Base-by-base conservation (phyloP, 2,797 vertebrate genomes). In the Ptychadena robeensis region DNA sequence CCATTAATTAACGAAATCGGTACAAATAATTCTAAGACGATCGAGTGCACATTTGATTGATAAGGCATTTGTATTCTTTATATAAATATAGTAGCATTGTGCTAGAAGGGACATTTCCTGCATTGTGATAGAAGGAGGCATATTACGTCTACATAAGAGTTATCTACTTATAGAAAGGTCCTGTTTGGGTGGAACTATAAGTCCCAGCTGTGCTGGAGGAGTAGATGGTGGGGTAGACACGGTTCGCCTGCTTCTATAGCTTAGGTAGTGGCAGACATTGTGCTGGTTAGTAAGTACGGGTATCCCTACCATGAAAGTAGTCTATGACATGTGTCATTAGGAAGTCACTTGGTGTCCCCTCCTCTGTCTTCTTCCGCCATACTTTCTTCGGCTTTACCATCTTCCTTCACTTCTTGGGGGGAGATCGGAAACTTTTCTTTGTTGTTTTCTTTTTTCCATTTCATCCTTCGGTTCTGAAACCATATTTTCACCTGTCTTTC, bases 371-470 rank as follows among this genome's bases (percentile, higher is more conserved):
- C 85, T 34, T 79, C 69, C 38, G 91, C 88, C 83, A 91, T 89
- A 78, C 88, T 89, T 85, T 85, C 87, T 91, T 93, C 92, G 86
- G 90, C 92, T 88, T 93, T 92, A 75, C 88, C 85, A 31, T 92
- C 72, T 76, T 93, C 92, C 86, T 94, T 94, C 27, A 85, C 91
- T 85, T 95, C 94, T 44, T 92, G 93, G 66, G 91, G 90, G 86
- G 93, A 93, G 82, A 92, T 79, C 1, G 94, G 94, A 85, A 95
- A 94, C 88, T 94, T 95, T 87, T 95, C 94, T 87, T 93, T 95
- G 91, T 95, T 95, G 91, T 95, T 95, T 82, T 95, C 94, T 80
- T 95, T 95, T 92, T 95, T 95, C 94, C 94, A 95, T 82, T 95
- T 95, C 94, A 95, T 95, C 80, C 94, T 93, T 35, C 94, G 89